These are phyloP conservation scores for Pseudococcus jackbeardsleyi DNA, from an alignment of 2,888 invertebrate species.

Conservation along the genomic window DNA sequence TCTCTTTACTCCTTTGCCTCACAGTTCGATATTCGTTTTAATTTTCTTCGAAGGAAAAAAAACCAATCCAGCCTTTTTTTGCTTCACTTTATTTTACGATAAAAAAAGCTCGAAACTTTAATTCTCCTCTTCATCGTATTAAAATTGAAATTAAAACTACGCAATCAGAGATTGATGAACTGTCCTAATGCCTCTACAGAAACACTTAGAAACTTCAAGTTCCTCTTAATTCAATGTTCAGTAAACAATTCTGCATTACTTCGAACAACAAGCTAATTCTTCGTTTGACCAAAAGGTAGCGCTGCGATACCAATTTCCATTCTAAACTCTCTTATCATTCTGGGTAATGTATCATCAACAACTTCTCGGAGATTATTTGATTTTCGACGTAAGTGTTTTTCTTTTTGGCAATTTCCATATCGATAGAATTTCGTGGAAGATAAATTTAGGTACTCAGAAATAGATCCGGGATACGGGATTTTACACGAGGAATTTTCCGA, in stretches of 20 bases:
- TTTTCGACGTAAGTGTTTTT: neutral
- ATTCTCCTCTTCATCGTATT: neutral
- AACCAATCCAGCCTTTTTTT: neutral
- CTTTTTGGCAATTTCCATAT: neutral
- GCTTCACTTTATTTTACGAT: neutral
- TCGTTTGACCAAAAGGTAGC: neutral
- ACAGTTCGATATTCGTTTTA: neutral
- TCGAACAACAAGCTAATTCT: neutral
- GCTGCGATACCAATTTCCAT: conserved; percentile 1
- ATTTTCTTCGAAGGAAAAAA: neutral
- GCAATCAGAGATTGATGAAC: neutral
- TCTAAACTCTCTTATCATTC: neutral
- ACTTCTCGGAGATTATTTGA: neutral
- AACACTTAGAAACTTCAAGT: neutral
- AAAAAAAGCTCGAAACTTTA: neutral
- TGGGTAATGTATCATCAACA: neutral
- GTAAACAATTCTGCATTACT: neutral
- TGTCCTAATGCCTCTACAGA: neutral
- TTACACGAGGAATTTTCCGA: neutral
- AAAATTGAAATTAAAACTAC: neutral
- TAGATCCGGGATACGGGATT: neutral
- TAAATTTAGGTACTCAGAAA: neutral
- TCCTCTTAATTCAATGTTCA: neutral
- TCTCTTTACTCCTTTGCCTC: neutral
- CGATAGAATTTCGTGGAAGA: neutral